phyloP scores from a whole-genome alignment of 37 sponge, comb jelly and placozoan genomes.

The Crambe crambe region DNA sequence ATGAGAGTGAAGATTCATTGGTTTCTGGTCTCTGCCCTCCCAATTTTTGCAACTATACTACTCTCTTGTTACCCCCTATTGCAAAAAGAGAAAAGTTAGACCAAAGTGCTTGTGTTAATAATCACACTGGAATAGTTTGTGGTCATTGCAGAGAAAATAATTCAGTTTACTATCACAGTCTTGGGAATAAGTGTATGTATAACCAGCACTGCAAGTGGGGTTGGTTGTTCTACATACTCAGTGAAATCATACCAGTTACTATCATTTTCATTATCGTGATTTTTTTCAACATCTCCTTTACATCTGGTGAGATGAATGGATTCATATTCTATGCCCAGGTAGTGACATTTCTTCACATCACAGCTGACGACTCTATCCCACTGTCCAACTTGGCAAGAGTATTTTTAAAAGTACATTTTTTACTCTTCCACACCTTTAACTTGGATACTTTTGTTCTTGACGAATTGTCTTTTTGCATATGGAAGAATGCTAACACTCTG shows the following conservation, averaged over 20 bases:
- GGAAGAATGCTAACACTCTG: conserved; percentile 9
- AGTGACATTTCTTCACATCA: conserved; percentile 1
- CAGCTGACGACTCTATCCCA: background rate
- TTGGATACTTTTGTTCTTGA: conserved; percentile 32
- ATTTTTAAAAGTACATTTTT: background rate
- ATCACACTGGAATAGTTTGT: conserved; percentile 21
- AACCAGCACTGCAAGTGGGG: conserved; percentile 18
- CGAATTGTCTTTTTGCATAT: conserved; percentile 32
- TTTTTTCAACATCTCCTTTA: conserved; percentile 51
- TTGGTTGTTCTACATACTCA: conserved; percentile 40
- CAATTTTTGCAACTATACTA: background rate
- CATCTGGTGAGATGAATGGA: conserved; percentile 27
- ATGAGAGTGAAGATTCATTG: conserved; percentile 7
- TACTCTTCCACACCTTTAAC: conserved; percentile 14
- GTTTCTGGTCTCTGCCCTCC: background rate
- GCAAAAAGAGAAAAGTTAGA: conserved; percentile 1
- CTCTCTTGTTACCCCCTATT: background rate
- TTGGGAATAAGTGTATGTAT: background rate
- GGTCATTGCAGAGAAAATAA: conserved; percentile 11
- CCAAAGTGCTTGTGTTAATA: conserved; percentile 2
- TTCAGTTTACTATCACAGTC: conserved; percentile 32
- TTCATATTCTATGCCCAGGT: conserved; percentile 53
- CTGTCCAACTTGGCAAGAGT: background rate
- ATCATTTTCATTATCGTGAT: conserved; percentile 35
- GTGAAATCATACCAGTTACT: conserved; percentile 47